Conservation (phyloP, 2,113 vertebrate genomes). For the Myrmecophaga tridactyla region DNA sequence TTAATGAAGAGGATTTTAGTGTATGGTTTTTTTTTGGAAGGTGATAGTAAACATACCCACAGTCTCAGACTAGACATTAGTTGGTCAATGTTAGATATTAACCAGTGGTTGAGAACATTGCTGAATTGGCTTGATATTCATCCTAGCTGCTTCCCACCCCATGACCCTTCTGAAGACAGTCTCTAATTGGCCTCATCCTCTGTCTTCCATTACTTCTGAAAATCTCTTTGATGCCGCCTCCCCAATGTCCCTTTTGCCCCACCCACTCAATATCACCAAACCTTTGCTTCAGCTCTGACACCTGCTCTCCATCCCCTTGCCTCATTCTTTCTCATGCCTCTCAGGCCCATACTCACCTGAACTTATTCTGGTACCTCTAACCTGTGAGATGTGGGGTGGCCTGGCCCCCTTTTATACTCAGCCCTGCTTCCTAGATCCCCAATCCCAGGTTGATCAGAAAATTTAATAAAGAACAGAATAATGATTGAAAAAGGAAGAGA, state of each 20-base stretch:
- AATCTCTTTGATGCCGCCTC: neutral
- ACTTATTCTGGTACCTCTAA: neutral
- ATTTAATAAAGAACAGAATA: neutral
- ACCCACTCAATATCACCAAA: fast-evolving
- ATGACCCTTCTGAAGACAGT: neutral
- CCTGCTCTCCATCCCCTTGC: neutral
- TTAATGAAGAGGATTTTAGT: neutral
- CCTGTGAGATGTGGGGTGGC: no score
- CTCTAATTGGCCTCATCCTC: neutral
- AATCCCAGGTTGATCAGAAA: neutral
- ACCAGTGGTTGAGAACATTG: neutral
- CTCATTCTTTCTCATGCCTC: neutral
- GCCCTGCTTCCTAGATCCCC: neutral
- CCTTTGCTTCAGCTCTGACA: neutral
- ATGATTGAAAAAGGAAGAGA: neutral
- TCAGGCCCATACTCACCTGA: neutral
- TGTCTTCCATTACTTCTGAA: neutral
- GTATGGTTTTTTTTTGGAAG: neutral
- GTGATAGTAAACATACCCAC: neutral
- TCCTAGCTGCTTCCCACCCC: neutral
- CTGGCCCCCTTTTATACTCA: neutral
- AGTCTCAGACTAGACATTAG: neutral
- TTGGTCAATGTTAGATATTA: neutral
- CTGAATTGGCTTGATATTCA: neutral
- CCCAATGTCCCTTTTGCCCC: neutral